Base-by-base conservation (phyloP, 2,797 vertebrate species). In the Hippopotamyrus pictus region DNA sequence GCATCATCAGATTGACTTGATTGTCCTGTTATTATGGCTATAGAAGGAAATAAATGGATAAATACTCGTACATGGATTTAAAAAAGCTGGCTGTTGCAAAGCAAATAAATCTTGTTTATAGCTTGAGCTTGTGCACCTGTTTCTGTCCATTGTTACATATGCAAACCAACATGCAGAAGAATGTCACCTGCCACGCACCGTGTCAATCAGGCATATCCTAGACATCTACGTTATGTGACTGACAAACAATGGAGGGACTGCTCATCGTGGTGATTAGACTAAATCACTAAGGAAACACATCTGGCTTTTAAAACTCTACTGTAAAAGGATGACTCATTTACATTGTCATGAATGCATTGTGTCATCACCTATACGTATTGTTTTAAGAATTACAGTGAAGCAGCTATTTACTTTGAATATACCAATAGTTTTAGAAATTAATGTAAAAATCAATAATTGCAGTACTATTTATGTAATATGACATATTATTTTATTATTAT, bases 41-140 rank as follows among this genome's bases (percentile, higher is more conserved):
- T 90, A 90, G 92, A 88, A 89, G 91, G 88, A 92, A 93, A 90
- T 90, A 76, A 91, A 88, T 69, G 17, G 73, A 29, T 14, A 73
- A 33, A 92, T 44, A 89, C 91, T 93, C 62, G 37, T 12, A 41
- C 22, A 33, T 85, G 41, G 79, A 85, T 79, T 90, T 19, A 91
- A 89, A 91, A 33, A 89, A 12, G 46, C 91, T 90, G 88, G 91
- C 89, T 90, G 88, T 89, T 93, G 46, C 90, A 90, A 65, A 92
- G 89, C 73, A 92, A 94, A 94, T 94, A 94, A 94, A 95, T 92
- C 62, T 92, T 73, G 5, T 65, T 0, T 79, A 91, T 76, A 90
- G 59, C 33, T 88, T 57, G 89, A 59, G 65, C 5, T 3, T 82
- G 6, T 57, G 4, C 33, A 25, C 57, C 19, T 88, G n/a, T 37